phyloP scores from a whole-genome alignment of 2,888 invertebrate genomes.

The Ferdinandea cuprea region DNA sequence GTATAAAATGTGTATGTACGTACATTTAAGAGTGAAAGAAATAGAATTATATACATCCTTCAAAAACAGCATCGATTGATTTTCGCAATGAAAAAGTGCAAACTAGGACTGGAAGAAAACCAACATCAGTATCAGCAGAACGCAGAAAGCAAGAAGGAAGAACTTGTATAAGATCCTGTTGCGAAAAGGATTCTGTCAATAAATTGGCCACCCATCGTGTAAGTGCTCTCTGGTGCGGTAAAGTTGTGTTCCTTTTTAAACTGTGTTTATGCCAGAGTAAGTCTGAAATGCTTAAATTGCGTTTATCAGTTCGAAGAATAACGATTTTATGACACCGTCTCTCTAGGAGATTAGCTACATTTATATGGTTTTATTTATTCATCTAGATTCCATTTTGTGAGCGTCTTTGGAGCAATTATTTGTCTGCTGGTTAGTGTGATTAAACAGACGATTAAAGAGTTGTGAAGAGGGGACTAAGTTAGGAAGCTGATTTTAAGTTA shows the following conservation, averaged over 20 bases:
- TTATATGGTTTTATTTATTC: conserved; percentile 57
- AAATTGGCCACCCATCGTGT: conserved; percentile 62
- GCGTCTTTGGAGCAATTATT: conserved; percentile 41
- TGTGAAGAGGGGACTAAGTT: conserved; percentile 33
- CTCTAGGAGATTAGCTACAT: conserved; percentile 51
- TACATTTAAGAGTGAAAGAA: neutral
- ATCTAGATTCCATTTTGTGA: conserved; percentile 39
- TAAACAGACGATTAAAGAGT: conserved; percentile 21
- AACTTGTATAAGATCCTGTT: conserved; percentile 28
- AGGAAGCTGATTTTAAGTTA: neutral
- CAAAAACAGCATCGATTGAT: conserved; percentile 31
- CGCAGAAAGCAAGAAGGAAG: neutral
- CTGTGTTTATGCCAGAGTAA: conserved; percentile 22
- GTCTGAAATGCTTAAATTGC: conserved; percentile 60
- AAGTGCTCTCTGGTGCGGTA: conserved; percentile 29
- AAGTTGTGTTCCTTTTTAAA: conserved; percentile 11
- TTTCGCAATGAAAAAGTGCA: conserved; percentile 44
- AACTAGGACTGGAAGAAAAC: conserved; percentile 9
- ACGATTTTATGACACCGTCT: conserved; percentile 48
- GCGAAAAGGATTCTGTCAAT: conserved; percentile 50
- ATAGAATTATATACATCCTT: no score
- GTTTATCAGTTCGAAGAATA: conserved; percentile 53
- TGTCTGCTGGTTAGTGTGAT: conserved; percentile 27
- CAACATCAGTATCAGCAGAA: neutral
- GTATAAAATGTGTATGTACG: neutral